Evolutionary conservation across 2,888 invertebrate genomes (phyloP), one percentile per base, ranked within the genome.

Genomic region (Torymus auratus): DNA sequence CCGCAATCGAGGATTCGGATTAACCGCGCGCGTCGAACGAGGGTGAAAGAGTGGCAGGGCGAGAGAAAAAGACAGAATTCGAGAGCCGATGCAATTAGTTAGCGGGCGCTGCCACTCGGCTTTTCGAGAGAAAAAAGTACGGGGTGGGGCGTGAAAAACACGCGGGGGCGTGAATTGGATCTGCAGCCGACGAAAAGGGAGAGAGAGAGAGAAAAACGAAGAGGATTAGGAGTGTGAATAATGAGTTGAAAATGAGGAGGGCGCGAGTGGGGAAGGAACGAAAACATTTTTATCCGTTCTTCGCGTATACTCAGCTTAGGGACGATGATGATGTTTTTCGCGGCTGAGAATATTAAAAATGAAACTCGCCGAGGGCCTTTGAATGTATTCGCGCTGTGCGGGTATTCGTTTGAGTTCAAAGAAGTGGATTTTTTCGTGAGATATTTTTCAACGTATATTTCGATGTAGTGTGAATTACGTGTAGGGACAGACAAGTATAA

Each of bases 51-150:
- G 20, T 15, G 62, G 55, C 14, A 0, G 14, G 20, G 20, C n/a
- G 60, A 12, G 11, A 15, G 75, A 53, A 53, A 14, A 5, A n/a
- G 15, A 64, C 7, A 50, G 17, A 56, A 77, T 28, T 56, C 55
- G 20, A 75, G 60, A 41, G 56, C 28, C 58, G 60, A 80, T 69
- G 65, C 74, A 70, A 80, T 80, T 80, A 80, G 64, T 80, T 74
- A 75, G 15, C 65, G 23, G 61, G 15, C 65, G 23, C 68, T 50
- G 60, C 20, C 15, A 52, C 61, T 61, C 23, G n/a, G 14, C 12
- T 20, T 50, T 12, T 14, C 28, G n/a, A 13, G 2, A 72, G 2
- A 72, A 55, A 71, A 72, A 61, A 17, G 62, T 28, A 28, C 28
- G 3, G 28, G 28, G 7, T 4, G 14, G 60, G 28, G n/a, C 14